Evolutionary conservation across 1,140 invertebrate species (phyloP), one percentile per base, ranked within the genome.

Genomic region (Monochamus saltuarius): DNA sequence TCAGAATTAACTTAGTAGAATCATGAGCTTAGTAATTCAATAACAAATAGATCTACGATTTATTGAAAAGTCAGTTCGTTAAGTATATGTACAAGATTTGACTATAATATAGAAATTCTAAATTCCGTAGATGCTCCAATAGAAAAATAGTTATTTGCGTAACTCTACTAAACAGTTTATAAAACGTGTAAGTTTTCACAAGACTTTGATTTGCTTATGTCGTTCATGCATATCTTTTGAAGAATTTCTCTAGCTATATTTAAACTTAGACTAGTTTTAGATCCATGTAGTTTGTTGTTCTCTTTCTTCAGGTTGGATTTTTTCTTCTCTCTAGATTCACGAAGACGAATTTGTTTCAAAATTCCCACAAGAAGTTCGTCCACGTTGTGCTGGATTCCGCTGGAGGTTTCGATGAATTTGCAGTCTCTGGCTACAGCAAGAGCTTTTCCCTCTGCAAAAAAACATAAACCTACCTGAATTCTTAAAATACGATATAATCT

Each of bases 321-420:
- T 45, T 74, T 73, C 75, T 71, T 85, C 58, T 89, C 87, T 11
- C 87, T 80, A 2, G 75, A 83, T 69, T 90, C 88, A 52, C 89
- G 86, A 3, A 94, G 78, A 0, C 90, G 84, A 65, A 94, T 90
- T 76, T 91, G 89, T 75, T 92, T 94, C 29, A 95, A 78, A 49
- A 93, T 87, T 1, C 92, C 92, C 0, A 95, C 92, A 13, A 95
- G 80, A 19, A 95, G 83, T 72, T 95, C 92, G 74, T 95, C 92
- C 10, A 95, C 91, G 69, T 94, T 94, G 78, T 95, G 91, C 74
- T 94, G 90, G 67, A 95, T 91, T 1, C 91, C 91, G 53, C 89
- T 89, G 0, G 92, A 95, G 0, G 92, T 94, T 75, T 96, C 93
- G 62, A 95, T 94, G 79, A 94, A 96, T 78, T 95, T 95, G 77